phyloP scores from a whole-genome alignment of 2,797 vertebrate genomes.

The Paguma larvata region DNA sequence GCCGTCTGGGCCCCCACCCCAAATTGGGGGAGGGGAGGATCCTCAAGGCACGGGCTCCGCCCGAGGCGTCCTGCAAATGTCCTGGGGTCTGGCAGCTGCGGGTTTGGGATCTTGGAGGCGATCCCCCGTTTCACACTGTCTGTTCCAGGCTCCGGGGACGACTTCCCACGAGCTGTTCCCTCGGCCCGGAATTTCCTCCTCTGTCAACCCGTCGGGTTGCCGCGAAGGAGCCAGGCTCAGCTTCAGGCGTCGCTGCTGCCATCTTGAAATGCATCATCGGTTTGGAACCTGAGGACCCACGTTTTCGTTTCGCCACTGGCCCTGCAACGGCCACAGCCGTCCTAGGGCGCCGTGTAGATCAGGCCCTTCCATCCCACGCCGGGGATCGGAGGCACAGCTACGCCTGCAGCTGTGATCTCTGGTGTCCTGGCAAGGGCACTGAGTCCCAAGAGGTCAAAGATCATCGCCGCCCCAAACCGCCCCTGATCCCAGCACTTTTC shows the following conservation, averaged over 20 bases:
- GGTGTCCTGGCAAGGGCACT: background rate
- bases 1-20: background rate
- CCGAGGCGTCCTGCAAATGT: background rate
- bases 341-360: rapidly evolving
- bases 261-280: background rate
- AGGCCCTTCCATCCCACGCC: rapidly evolving
- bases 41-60: background rate
- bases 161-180: background rate
- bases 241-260: background rate
- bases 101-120: background rate
- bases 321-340: rapidly evolving
- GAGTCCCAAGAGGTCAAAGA: background rate
- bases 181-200: background rate
- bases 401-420: background rate
- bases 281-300: background rate
- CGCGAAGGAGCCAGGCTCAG: rapidly evolving
- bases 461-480: rapidly evolving
- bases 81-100: background rate
- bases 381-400: background rate
- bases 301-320: background rate
- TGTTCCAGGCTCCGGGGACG: background rate
- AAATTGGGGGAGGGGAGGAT: background rate
- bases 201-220: constrained; percentile 47
- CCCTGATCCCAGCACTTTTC: background rate
- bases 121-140: background rate